Evolutionary conservation across 1,140 invertebrate species (phyloP).

Genomic region (Wiebesia pumilae): DNA sequence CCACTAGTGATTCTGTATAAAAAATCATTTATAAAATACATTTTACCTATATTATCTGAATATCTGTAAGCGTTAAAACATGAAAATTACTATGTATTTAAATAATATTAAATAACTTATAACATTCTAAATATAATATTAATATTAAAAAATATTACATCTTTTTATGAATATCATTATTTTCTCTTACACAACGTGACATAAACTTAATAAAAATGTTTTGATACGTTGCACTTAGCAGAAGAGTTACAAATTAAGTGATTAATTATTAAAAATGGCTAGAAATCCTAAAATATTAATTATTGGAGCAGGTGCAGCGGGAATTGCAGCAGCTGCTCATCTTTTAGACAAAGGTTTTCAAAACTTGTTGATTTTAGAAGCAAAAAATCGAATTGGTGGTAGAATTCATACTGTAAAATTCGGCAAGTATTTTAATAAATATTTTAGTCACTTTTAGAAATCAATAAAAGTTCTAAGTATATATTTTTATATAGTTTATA

Average conservation of each 20-base stretch:
- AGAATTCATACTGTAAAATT: constrained; percentile 75
- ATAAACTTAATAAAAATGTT: not conserved
- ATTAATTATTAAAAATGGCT: not conserved
- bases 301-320: constrained; percentile 78
- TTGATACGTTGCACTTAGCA: not conserved
- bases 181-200: no score
- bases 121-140: no score
- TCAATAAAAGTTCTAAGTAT: not conserved
- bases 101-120: no score
- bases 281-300: constrained; percentile 72
- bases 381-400: constrained; percentile 77
- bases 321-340: constrained; percentile 76
- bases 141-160: no score
- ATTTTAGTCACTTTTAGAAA: not conserved
- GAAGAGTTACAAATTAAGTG: not conserved
- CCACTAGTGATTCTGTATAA: no score
- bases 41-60: not conserved
- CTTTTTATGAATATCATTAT: no score
- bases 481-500: not conserved
- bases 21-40: not conserved
- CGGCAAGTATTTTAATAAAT: constrained; percentile 59
- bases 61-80: no score
- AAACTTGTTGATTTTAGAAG: constrained; percentile 78
- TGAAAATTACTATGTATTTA: no score
- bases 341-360: constrained; percentile 73